Evolutionary conservation across 2,113 vertebrate species (phyloP).

Genomic region (Donacobius atricapilla): DNA sequence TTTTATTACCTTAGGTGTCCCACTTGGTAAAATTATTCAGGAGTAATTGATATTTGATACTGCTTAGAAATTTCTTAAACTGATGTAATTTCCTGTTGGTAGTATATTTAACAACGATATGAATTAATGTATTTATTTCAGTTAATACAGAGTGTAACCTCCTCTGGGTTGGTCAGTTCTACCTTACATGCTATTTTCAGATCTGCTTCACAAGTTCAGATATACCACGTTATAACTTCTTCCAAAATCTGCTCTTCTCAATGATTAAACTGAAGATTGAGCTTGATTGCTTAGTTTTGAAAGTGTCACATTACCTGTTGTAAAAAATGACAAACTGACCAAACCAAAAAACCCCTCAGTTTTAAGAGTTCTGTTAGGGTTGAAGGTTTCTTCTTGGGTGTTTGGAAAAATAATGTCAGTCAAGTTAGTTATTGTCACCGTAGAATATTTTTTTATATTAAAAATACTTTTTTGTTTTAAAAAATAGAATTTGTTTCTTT

Average conservation of each 20-base stretch:
- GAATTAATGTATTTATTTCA: background rate
- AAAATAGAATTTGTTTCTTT: background rate
- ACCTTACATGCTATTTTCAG: background rate
- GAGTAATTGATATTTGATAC: background rate
- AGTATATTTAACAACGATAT: background rate
- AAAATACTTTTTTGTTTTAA: background rate
- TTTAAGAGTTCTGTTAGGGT: background rate
- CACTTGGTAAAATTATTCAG: background rate
- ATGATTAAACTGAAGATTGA: background rate
- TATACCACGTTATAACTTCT: background rate
- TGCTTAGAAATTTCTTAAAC: background rate
- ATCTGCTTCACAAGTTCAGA: background rate
- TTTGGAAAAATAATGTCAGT: background rate
- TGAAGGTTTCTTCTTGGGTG: background rate
- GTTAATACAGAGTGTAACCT: background rate
- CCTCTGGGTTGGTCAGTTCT: background rate
- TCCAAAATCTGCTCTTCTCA: background rate
- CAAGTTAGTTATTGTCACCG: background rate
- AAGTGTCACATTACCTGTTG: background rate
- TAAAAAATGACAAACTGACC: background rate
- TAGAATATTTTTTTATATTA: background rate
- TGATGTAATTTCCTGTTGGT: background rate
- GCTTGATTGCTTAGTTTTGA: background rate
- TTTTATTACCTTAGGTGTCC: background rate
- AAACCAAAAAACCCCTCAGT: accelerated